Evolutionary conservation across 2,797 vertebrate genomes (phyloP).

Genomic region (Halcyon leucocephala): DNA sequence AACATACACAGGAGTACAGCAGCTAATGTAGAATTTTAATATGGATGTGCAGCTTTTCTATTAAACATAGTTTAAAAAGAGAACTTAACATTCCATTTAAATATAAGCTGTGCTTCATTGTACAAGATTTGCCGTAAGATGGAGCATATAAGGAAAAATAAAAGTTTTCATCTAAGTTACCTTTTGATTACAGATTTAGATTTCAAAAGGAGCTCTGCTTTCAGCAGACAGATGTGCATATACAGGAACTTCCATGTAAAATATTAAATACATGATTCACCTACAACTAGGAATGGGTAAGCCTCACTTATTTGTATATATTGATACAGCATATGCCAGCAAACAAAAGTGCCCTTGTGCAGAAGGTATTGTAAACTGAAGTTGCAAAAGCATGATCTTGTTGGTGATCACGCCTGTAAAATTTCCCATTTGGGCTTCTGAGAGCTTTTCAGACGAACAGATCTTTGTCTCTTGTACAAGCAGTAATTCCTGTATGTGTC

Average conservation of each 20-base stretch:
- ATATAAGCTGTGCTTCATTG: background rate
- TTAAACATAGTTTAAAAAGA: background rate
- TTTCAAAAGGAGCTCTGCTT: background rate
- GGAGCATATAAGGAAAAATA: background rate
- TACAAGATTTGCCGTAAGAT: background rate
- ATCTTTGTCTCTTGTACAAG: background rate
- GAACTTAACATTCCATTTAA: background rate
- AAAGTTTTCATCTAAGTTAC: background rate
- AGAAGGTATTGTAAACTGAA: background rate
- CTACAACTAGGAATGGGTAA: background rate
- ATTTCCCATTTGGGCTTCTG: background rate
- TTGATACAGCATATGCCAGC: accelerated
- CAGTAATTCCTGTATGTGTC: accelerated
- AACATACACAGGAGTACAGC: background rate
- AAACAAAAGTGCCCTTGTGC: background rate
- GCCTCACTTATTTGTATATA: background rate
- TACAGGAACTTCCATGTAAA: background rate
- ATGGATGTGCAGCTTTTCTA: background rate
- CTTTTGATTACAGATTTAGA: background rate
- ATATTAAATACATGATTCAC: background rate
- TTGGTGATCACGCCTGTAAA: background rate
- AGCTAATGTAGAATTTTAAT: background rate
- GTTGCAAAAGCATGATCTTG: background rate
- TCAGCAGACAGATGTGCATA: background rate
- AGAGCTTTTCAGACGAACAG: background rate